Evolutionary conservation across 2,888 invertebrate species (phyloP), one percentile per base, ranked within the genome.

Genomic region (Slavum lentiscoides): DNA sequence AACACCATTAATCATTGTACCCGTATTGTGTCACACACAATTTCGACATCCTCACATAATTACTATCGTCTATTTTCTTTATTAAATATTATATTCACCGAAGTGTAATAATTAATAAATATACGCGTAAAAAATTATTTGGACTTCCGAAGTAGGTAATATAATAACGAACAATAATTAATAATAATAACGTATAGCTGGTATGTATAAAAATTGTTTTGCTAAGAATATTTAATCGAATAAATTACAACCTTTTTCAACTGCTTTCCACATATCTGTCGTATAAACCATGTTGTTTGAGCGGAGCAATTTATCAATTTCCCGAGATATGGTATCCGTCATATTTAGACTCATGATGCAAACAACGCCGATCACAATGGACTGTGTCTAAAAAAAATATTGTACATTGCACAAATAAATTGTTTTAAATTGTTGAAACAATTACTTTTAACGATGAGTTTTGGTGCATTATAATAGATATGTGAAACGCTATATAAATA

Each of bases 211-310:
- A 13, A 17, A 53, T 53, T 53, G 15, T 13, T 13, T 55, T 11
- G 1, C 55, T 19, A 17, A 19, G 19, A 19, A 55, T 19, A 19
- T 55, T 19, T 17, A 55, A 19, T 55, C 6, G 19, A 55, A 55
- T 23, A 5, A 30, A 1, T 59, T 21, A 13, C 4, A 13, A 80
- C 72, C 80, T 80, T 80, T 72, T 80, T 80, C 80, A 5, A 80
- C n/a, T 23, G 55, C 30, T 70, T 62, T 80, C 39, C 17, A 80
- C 21, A 80, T 70, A 19, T 70, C 64, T 15, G 62, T 64, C 11
- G 77, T 39, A 39, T 80, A 80, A n/a, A 59, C 3, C 77, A 80
- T 80, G 37, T 80, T 80, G 23, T 80, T 80, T 11, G 69, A 62
- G 0, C 23, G 64, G 23, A 70, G 55, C 13, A 80, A n/a, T 80